These are phyloP conservation scores for Octonoba sinensis DNA, from an alignment of 2,888 invertebrate species.

Conservation along the genomic window DNA sequence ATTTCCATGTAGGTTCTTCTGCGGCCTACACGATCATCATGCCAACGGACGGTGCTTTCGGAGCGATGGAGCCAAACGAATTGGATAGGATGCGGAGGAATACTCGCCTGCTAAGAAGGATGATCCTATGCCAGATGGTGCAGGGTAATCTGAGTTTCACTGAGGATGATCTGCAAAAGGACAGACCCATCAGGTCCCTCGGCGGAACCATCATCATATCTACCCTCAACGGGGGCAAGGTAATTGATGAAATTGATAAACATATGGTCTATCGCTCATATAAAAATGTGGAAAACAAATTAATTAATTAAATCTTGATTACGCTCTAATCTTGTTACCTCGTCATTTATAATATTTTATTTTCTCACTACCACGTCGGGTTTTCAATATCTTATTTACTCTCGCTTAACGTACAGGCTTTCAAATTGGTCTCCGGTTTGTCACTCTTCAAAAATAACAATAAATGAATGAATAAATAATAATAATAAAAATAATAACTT, in stretches of 20 bases:
- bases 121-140: constrained; percentile 53
- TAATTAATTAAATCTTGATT: too few relatives aligned
- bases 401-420: too few relatives aligned
- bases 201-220: constrained; percentile 51
- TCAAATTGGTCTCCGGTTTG: too few relatives aligned
- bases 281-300: too few relatives aligned
- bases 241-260: not conserved
- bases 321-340: too few relatives aligned
- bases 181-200: constrained; percentile 32
- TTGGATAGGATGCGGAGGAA: constrained; percentile 40
- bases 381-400: too few relatives aligned
- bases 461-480: too few relatives aligned
- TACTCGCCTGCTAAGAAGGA: constrained; percentile 16
- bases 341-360: too few relatives aligned
- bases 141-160: constrained; percentile 15
- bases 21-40: constrained; percentile 46
- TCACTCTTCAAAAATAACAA: too few relatives aligned
- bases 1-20: not conserved
- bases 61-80: constrained; percentile 10
- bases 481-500: too few relatives aligned
- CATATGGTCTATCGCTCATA: too few relatives aligned
- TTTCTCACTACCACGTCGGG: too few relatives aligned
- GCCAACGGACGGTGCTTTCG: constrained; percentile 57
- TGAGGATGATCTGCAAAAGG: constrained; percentile 5
- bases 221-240: constrained; percentile 42